Evolutionary conservation across 2,797 vertebrate genomes (phyloP).

Genomic region (Nyctibius grandis): DNA sequence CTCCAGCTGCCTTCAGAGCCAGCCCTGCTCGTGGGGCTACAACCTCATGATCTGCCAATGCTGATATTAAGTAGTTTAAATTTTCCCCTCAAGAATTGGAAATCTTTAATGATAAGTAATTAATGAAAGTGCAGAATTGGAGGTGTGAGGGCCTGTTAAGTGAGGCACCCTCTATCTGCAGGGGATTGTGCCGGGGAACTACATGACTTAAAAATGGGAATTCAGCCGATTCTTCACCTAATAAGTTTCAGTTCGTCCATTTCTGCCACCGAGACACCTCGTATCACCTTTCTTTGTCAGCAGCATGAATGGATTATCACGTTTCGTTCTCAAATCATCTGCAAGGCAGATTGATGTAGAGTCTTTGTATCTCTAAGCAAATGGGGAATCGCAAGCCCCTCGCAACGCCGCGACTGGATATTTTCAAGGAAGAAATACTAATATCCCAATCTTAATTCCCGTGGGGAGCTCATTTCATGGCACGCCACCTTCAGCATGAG

Average conservation of each 20-base stretch:
- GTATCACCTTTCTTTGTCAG: background rate
- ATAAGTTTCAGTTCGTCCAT: background rate
- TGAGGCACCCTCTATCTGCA: background rate
- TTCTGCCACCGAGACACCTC: background rate
- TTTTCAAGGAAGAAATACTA: background rate
- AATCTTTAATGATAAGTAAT: background rate
- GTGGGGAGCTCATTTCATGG: accelerated
- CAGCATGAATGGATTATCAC: background rate
- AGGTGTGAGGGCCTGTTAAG: background rate
- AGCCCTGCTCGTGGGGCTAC: background rate
- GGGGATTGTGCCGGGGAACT: background rate
- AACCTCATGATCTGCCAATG: background rate
- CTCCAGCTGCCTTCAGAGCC: background rate
- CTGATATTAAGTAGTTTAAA: background rate
- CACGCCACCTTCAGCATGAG: background rate
- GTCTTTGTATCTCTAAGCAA: background rate
- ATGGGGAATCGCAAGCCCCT: background rate
- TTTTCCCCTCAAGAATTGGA: background rate
- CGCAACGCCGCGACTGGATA: background rate
- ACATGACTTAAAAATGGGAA: background rate
- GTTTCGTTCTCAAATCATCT: background rate
- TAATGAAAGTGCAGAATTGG: background rate
- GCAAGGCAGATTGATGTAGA: background rate
- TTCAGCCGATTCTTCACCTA: background rate
- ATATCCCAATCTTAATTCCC: background rate